Base-by-base conservation (phyloP, 37 sponge, comb jelly and placozoan genomes). In the Hexactinellida sp. region DNA sequence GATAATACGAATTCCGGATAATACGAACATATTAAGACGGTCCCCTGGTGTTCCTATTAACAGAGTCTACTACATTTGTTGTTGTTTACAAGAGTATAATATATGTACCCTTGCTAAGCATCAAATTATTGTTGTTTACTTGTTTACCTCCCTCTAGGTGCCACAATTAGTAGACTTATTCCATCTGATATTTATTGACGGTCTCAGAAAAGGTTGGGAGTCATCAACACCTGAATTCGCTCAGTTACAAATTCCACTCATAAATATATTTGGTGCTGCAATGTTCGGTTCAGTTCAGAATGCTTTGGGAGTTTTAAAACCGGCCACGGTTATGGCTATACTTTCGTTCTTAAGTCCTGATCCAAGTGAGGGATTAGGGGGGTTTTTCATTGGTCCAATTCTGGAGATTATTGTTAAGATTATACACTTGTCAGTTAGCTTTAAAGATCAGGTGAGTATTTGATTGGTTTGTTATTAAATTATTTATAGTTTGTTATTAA, bases 331-430 rank as follows among this genome's bases (percentile, higher is more conserved):
- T 23, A 63, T 63, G 76, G 76, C 76, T 32, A 10, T 63, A 10
- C 3, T 63, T 7, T 63, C 76, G 5, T 63, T 63, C 76, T 23
- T 63, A 3, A 63, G 76, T 63, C 76, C 76, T 7, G 76, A 63
- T n/a, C 76, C 76, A 10, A 28, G 3, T 25, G 34, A 7, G 3
- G 76, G 76, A 23, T 7, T 63, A n/a, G 5, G 32, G 1, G 30
- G 13, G 25, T 7, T 63, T 10, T 63, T 63, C 76, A 63, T n/a
- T 63, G 76, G 76, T 10, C 76, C 76, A 25, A 63, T 63, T n/a
- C 30, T 63, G 34, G 76, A 63, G 76, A 63, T 63, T 32, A 63
- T 63, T 63, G 76, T 63, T 3, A 63, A 63, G 76, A 63, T 63
- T 63, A 63, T 63, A 3, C 76, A 63, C 34, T 21, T 63, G 76